Evolutionary conservation across 2,888 invertebrate species (phyloP).

Genomic region (Hydropsyche betteni): DNA sequence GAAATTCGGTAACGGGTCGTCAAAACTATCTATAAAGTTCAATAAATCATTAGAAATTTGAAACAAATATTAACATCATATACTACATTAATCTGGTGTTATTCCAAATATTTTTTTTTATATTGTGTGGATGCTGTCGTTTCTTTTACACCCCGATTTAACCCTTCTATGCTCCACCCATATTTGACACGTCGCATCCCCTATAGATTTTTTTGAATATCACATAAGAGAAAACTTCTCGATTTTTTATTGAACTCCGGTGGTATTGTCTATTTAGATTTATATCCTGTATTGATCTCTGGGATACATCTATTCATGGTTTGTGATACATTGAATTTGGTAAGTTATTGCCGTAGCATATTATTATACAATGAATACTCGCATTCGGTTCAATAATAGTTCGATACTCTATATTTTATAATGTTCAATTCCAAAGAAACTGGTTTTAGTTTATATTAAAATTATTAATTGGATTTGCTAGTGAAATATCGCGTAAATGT

Average conservation of each 20-base stretch:
- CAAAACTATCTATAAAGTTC: not conserved
- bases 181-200: constrained; percentile 41
- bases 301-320: constrained; percentile 42
- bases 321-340: constrained; percentile 37
- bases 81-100: constrained; percentile 18
- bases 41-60: not conserved
- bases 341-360: constrained; percentile 37
- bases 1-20: not conserved
- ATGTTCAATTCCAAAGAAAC: too few relatives aligned
- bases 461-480: too few relatives aligned
- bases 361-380: not conserved
- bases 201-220: constrained; percentile 20
- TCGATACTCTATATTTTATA: too few relatives aligned
- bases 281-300: constrained; percentile 44
- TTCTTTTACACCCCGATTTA: constrained; percentile 37
- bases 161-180: constrained; percentile 45
- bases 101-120: constrained; percentile 44
- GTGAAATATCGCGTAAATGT: too few relatives aligned
- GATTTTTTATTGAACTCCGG: constrained; percentile 32
- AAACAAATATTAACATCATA: too few relatives aligned
- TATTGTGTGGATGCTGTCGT: not conserved
- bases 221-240: not conserved
- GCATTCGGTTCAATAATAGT: too few relatives aligned
- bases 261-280: constrained; percentile 49
- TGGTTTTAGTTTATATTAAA: too few relatives aligned